Percentiles rank a stretch among this genome's conserved stretches.
These are phyloP conservation scores for Recurvirostra avosetta DNA, from an alignment of 2,113 vertebrate species.

Conservation along the genomic window DNA sequence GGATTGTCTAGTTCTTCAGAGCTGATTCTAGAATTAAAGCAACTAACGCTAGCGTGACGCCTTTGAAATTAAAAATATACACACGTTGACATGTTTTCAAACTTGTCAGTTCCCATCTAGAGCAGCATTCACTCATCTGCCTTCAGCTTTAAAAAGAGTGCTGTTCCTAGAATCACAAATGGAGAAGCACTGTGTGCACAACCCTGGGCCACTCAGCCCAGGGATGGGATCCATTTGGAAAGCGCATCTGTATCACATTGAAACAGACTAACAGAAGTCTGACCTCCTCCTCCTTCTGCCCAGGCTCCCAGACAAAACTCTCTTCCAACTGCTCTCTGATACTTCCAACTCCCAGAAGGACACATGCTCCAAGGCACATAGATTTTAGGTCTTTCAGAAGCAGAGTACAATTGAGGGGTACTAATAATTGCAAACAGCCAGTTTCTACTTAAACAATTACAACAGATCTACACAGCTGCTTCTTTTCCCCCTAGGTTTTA, in stretches of 20 bases:
- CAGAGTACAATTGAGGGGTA: not conserved
- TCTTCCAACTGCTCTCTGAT: not conserved
- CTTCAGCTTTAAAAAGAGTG: slow-evolving; percentile 7
- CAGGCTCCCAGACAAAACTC: not conserved
- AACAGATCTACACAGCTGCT: not conserved
- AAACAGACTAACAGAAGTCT: not conserved
- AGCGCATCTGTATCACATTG: not conserved
- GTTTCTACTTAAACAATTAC: not conserved
- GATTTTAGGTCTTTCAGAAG: not conserved
- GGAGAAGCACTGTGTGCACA: not conserved
- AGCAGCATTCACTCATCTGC: slow-evolving; percentile 30
- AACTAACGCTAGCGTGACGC: not conserved
- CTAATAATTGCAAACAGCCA: not conserved
- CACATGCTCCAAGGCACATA: not conserved
- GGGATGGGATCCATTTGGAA: not conserved
- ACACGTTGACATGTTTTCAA: slow-evolving; percentile 63
- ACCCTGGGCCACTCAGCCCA: not conserved
- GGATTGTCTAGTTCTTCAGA: not conserved
- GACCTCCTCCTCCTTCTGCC: not conserved
- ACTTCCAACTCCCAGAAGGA: not conserved
- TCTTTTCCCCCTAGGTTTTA: not conserved
- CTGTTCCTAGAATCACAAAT: not conserved
- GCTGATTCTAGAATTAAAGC: slow-evolving; percentile 6
- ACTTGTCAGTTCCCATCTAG: slow-evolving; percentile 58
- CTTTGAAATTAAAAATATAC: slow-evolving; percentile 65